These are phyloP conservation scores for Tillus elongatus DNA, from an alignment of 2,888 invertebrate species.

Conservation along the genomic window DNA sequence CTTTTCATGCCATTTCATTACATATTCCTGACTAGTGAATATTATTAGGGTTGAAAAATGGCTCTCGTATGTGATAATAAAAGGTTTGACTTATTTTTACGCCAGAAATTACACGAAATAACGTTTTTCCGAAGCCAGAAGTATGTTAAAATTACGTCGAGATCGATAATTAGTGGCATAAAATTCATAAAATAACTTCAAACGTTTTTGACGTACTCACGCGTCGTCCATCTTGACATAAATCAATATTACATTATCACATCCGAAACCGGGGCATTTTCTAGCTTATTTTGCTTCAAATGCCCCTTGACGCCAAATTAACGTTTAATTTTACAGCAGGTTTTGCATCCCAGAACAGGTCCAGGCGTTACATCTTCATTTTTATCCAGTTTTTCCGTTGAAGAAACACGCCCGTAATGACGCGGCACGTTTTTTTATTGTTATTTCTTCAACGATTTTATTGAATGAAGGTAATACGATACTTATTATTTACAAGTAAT, in stretches of 20 bases:
- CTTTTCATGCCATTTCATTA: slow-evolving; percentile 41
- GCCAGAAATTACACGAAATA: slow-evolving; percentile 33
- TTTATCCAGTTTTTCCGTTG: background rate
- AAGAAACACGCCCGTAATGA: slow-evolving; percentile 4
- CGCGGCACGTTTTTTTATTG: background rate
- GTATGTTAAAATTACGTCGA: slow-evolving; percentile 35
- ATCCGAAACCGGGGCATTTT: too few species aligned
- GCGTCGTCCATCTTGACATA: too few species aligned
- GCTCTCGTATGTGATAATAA: slow-evolving; percentile 43
- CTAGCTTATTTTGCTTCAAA: too few species aligned
- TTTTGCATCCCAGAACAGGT: too few species aligned
- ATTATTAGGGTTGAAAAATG: slow-evolving; percentile 41
- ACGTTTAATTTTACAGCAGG: too few species aligned
- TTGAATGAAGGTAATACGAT: slow-evolving; percentile 26
- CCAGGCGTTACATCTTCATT: background rate
- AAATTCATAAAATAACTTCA: too few species aligned
- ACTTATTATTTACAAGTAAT: slow-evolving; percentile 17
- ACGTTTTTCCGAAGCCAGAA: slow-evolving; percentile 35
- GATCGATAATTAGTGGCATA: slow-evolving; percentile 21
- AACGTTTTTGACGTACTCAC: too few species aligned
- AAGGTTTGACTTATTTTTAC: slow-evolving; percentile 44
- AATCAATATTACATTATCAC: too few species aligned
- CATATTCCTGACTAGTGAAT: slow-evolving; percentile 42
- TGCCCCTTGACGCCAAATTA: too few species aligned
- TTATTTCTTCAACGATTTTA: background rate